Evolutionary conservation across 2,113 vertebrate species (phyloP), one percentile per base, ranked within the genome.

Genomic region (Apteryx mantelli): DNA sequence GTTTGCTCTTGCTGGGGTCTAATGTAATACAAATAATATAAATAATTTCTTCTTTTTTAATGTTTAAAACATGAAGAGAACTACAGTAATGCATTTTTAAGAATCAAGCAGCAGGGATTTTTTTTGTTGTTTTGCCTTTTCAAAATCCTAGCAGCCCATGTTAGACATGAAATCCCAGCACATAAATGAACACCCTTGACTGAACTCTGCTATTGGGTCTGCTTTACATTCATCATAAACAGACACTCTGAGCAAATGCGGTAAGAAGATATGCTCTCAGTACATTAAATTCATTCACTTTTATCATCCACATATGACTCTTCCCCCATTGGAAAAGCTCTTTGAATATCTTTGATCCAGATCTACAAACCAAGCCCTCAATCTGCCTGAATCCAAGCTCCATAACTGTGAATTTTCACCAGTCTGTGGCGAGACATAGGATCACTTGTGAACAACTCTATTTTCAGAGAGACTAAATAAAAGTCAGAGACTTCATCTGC

Each of bases 381-480:
- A 14, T 48, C 52, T 91, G 38, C 81, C 30, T 24, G 38, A 79
- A 85, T 82, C 44, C 56, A 55, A 0, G 1, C 14, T 55, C 42
- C 38, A 4, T 48, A 63, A 34, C 48, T 58, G n/a, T 44, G 76
- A 76, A 46, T 75, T 92, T 93, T 94, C 83, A 81, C 42, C 73
- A 18, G 24, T 22, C 60, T 0, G 5, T 83, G 63, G 74, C 64
- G 94, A 97, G 88, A 83, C 1, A 2, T 8, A 68, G 69, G 38
- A 77, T 86, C 21, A 6, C 34, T 61, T 88, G 58, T 34, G 25
- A 91, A 38, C 32, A 93, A 64, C 38, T 93, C 77, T 13, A 2
- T 89, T 95, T 87, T 82, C 88, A 79, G 42, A 30, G 52, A 42
- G 28, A 55, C 60, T 88, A 92, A 93, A 88, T 78, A 86, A 79